Evolutionary conservation across 2,113 vertebrate species (phyloP).

Genomic region (Conger conger): DNA sequence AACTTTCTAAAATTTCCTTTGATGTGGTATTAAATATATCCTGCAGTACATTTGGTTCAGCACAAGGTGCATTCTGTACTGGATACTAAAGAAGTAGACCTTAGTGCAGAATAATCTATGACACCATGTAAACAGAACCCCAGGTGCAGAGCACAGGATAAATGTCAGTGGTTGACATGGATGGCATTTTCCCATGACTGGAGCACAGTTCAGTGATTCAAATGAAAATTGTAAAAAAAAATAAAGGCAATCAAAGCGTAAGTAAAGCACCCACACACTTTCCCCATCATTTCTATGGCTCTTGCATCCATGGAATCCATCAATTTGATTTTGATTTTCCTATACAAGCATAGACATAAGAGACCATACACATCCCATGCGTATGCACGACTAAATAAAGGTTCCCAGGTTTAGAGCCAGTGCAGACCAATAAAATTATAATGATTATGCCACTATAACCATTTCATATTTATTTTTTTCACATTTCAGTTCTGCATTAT

Average conservation of each 20-base stretch:
- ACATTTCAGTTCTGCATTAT: neutral
- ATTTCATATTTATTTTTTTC: neutral
- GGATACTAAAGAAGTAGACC: neutral
- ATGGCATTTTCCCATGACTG: neutral
- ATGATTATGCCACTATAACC: neutral
- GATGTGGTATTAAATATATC: neutral
- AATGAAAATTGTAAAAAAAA: neutral
- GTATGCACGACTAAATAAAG: neutral
- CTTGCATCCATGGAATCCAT: neutral
- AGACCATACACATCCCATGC: neutral
- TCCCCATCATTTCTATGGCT: neutral
- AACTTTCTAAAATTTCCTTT: neutral
- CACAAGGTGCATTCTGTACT: neutral
- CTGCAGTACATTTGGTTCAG: neutral
- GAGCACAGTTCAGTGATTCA: neutral
- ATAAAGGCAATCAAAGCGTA: neutral
- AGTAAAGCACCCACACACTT: neutral
- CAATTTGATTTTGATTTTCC: neutral
- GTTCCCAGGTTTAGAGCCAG: neutral
- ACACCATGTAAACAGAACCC: slow-evolving; percentile 17
- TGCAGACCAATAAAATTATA: neutral
- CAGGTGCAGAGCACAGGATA: slow-evolving; percentile 16
- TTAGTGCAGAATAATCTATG: neutral
- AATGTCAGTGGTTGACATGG: slow-evolving; percentile 18
- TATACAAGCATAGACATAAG: neutral